These are phyloP conservation scores for Rhadina sibilatrix DNA, from an alignment of 2,113 vertebrate species.

Conservation along the genomic window DNA sequence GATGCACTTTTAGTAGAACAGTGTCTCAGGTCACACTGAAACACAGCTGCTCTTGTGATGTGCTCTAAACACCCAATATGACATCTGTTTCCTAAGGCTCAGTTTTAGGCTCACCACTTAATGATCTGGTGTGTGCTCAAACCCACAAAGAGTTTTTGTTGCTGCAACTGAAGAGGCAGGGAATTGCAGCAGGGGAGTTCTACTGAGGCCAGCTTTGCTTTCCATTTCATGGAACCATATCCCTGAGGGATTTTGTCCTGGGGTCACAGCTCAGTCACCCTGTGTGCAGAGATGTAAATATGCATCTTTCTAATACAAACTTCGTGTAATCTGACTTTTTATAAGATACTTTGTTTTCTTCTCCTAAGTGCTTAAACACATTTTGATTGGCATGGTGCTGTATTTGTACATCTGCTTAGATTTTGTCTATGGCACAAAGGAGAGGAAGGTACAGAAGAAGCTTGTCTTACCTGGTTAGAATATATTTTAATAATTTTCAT, in stretches of 20 bases:
- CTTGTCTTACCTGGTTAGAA: background rate
- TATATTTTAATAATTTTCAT: background rate
- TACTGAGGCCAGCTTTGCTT: background rate
- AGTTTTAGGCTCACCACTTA: background rate
- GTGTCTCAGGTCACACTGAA: background rate
- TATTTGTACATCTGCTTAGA: background rate
- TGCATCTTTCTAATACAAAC: background rate
- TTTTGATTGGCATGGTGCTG: background rate
- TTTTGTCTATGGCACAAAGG: background rate
- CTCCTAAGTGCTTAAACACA: background rate
- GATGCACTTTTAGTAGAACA: background rate
- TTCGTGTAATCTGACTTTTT: background rate
- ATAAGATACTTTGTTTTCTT: background rate
- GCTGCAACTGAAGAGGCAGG: background rate
- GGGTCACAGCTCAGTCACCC: background rate
- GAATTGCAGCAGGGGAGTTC: background rate
- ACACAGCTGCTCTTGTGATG: background rate
- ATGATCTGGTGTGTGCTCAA: background rate
- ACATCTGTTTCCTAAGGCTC: background rate
- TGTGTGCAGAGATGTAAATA: background rate
- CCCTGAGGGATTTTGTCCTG: background rate
- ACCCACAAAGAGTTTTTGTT: background rate
- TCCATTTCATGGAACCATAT: background rate
- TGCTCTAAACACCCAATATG: background rate
- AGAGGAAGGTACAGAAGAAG: background rate